These are phyloP conservation scores for Dipus sagitta DNA, from an alignment of 2,797 vertebrate genomes.

Conservation along the genomic window DNA sequence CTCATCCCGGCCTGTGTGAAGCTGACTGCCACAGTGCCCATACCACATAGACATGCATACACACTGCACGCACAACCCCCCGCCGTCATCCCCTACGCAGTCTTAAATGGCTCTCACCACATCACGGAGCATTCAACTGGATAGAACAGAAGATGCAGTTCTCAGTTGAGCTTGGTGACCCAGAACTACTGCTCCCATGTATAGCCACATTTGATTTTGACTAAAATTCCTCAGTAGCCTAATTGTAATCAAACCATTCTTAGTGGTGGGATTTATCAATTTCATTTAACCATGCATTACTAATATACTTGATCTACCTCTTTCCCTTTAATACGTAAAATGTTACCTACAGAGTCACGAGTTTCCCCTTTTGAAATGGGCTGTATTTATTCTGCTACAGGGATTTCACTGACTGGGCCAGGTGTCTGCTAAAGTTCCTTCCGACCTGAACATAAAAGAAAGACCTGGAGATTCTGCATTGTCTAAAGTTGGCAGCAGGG, in stretches of 20 bases:
- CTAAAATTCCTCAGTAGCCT: conserved; percentile 21
- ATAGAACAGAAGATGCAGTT: neutral
- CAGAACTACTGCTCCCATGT: neutral
- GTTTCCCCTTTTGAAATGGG: too few relatives aligned
- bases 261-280: conserved; percentile 34
- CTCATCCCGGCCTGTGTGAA: too few relatives aligned
- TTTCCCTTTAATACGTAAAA: conserved; percentile 22
- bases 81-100: neutral
- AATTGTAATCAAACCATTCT: conserved; percentile 15
- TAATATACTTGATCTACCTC: neutral
- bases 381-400: too few relatives aligned
- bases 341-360: neutral
- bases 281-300: conserved; percentile 21
- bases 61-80: too few relatives aligned
- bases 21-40: too few relatives aligned
- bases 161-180: neutral
- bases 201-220: conserved; percentile 30
- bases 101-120: neutral
- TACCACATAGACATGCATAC: too few relatives aligned
- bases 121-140: neutral
- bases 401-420: neutral
- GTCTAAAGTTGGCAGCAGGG: too few relatives aligned
- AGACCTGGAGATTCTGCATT: neutral
- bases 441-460: neutral
- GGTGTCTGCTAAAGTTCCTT: neutral